These are phyloP conservation scores for Myzus persicae DNA, from an alignment of 1,140 invertebrate species.

Conservation along the genomic window DNA sequence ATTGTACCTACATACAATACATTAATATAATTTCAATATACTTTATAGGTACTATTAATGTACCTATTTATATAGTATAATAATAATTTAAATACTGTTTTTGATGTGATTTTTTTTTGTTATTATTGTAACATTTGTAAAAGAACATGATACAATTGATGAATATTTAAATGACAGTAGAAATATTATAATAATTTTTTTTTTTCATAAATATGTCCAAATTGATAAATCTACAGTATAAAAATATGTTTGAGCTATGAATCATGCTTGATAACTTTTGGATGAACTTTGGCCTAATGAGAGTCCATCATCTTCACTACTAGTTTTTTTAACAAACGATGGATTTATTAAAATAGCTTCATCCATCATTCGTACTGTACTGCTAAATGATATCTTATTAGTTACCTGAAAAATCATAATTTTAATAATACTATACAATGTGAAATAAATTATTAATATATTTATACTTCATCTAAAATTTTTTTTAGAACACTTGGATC, in stretches of 20 bases:
- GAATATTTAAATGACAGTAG: background rate
- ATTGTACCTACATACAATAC: background rate
- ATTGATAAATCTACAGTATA: background rate
- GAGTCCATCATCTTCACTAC: slow-evolving; percentile 60
- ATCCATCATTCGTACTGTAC: slow-evolving; percentile 89
- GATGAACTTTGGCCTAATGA: slow-evolving; percentile 45
- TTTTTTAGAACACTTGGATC: slow-evolving; percentile 84
- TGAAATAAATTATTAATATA: background rate
- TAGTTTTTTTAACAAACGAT: slow-evolving; percentile 77
- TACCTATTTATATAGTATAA: background rate
- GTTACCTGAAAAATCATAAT: slow-evolving; percentile 69
- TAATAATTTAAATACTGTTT: background rate
- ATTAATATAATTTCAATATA: background rate
- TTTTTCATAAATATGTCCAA: background rate
- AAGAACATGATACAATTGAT: background rate
- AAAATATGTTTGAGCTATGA: background rate
- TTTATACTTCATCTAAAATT: slow-evolving; percentile 76
- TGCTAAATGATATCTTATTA: slow-evolving; percentile 84
- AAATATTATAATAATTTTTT: background rate
- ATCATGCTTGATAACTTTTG: slow-evolving; percentile 41
- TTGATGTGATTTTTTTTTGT: background rate
- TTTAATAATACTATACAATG: background rate
- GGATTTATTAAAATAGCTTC: slow-evolving; percentile 92
- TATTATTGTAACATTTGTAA: background rate
- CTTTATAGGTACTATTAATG: background rate